Evolutionary conservation across 1,140 invertebrate species (phyloP).

Genomic region (Phortica variegata): DNA sequence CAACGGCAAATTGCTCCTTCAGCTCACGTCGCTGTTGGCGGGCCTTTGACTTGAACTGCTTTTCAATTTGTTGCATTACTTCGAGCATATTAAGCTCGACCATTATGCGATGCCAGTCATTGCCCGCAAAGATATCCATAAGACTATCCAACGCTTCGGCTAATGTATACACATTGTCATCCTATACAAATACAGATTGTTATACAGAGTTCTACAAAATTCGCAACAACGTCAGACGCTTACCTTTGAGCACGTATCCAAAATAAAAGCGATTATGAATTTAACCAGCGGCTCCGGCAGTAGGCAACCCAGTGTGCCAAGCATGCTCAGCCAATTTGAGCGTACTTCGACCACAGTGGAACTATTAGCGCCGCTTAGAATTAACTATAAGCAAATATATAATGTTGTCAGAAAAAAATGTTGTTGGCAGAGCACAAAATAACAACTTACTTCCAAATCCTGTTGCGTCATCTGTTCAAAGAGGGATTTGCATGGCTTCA

Average conservation of each 20-base stretch:
- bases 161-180: slow-evolving; percentile 65
- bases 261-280: slow-evolving; percentile 25
- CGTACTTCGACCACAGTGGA: slow-evolving; percentile 64
- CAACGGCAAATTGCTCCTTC: slow-evolving; percentile 66
- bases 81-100: slow-evolving; percentile 65
- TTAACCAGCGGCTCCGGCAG: slow-evolving; percentile 50
- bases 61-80: slow-evolving; percentile 61
- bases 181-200: slow-evolving; percentile 17
- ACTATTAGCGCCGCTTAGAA: slow-evolving; percentile 63
- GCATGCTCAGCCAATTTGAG: slow-evolving; percentile 69
- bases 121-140: slow-evolving; percentile 77
- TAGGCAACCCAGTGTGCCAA: slow-evolving; percentile 62
- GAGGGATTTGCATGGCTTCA: slow-evolving; percentile 34
- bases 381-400: slow-evolving; percentile 40
- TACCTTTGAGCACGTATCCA: slow-evolving; percentile 24
- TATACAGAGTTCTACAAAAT: slow-evolving; percentile 1
- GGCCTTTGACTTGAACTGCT: slow-evolving; percentile 67
- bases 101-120: slow-evolving; percentile 69
- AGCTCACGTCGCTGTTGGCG: slow-evolving; percentile 65
- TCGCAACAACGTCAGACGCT: not conserved
- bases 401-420: too few species aligned
- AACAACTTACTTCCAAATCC: slow-evolving; percentile 41
- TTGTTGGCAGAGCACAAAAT: too few species aligned
- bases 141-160: slow-evolving; percentile 74
- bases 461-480: slow-evolving; percentile 51